Conservation (phyloP, 2,888 invertebrate genomes). For the Drosophila mettleri region DNA sequence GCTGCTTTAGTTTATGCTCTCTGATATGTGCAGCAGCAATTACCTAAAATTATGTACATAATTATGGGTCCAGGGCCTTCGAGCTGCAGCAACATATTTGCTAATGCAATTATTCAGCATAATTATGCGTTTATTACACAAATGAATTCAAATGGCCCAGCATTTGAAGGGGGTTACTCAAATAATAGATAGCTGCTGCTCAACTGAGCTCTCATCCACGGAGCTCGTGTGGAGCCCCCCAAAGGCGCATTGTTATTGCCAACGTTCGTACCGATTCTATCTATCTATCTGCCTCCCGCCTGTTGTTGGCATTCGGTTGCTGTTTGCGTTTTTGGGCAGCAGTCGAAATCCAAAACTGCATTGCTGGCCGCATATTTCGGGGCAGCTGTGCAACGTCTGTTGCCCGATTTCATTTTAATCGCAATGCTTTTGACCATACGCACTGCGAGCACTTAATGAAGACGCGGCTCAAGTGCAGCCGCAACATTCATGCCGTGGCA, state of each 20-base stretch:
- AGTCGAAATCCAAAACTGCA: constrained; percentile 19
- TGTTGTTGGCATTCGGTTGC: not conserved
- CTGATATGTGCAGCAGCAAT: constrained; percentile 34
- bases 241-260: constrained; percentile 10
- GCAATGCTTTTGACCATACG: constrained; percentile 40
- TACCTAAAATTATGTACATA: constrained; percentile 50
- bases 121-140: constrained; percentile 72
- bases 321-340: not conserved
- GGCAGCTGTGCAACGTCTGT: constrained; percentile 32
- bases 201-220: constrained; percentile 14
- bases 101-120: constrained; percentile 73
- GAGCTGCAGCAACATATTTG: constrained; percentile 58
- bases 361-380: constrained; percentile 49
- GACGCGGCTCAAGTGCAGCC: constrained; percentile 28
- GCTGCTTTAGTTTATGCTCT: not conserved
- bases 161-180: not conserved
- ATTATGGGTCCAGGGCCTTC: constrained; percentile 45
- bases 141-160: constrained; percentile 52
- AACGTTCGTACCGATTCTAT: constrained; percentile 1
- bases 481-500: constrained; percentile 22
- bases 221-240: constrained; percentile 1
- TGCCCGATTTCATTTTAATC: constrained; percentile 56
- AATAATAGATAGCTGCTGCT: constrained; percentile 15
- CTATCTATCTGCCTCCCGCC: not conserved
- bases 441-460: constrained; percentile 55